These are phyloP conservation scores for Lepilemur ruficaudatus DNA, from an alignment of 2,797 vertebrate genomes.

Conservation along the genomic window DNA sequence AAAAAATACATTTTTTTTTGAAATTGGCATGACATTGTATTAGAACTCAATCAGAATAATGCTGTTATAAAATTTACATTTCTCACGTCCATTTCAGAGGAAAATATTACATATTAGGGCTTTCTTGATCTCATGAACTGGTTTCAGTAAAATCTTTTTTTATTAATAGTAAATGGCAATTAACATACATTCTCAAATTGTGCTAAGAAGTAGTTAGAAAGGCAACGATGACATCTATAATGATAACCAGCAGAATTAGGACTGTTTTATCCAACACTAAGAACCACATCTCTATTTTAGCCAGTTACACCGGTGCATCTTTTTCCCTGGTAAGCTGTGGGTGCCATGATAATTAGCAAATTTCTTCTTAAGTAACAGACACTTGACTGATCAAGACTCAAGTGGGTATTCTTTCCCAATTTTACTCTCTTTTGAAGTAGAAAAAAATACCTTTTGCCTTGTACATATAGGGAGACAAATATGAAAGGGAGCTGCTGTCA, in stretches of 20 bases:
- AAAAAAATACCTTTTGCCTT: neutral
- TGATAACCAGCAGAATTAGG: neutral
- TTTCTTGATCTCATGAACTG: neutral
- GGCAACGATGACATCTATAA: neutral
- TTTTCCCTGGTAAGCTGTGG: neutral
- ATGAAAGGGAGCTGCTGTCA: neutral
- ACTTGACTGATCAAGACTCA: neutral
- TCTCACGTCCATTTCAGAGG: slow-evolving; percentile 46
- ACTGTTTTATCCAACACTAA: neutral
- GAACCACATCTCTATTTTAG: neutral
- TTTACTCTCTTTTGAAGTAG: neutral
- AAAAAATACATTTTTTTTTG: neutral
- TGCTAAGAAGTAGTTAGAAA: neutral
- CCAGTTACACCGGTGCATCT: neutral
- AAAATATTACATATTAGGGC: slow-evolving; percentile 43
- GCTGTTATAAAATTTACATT: slow-evolving; percentile 47
- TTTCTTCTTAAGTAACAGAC: neutral
- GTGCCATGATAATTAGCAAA: neutral
- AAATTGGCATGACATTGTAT: slow-evolving; percentile 49
- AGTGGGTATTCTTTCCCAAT: neutral
- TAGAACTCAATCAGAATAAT: slow-evolving; percentile 26
- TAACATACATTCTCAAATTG: slow-evolving; percentile 32
- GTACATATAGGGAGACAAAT: neutral
- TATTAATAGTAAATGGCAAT: neutral
- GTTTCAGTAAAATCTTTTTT: slow-evolving; percentile 38